Conservation (phyloP, 2,888 invertebrate genomes). For the Stictocephala bisonia region DNA sequence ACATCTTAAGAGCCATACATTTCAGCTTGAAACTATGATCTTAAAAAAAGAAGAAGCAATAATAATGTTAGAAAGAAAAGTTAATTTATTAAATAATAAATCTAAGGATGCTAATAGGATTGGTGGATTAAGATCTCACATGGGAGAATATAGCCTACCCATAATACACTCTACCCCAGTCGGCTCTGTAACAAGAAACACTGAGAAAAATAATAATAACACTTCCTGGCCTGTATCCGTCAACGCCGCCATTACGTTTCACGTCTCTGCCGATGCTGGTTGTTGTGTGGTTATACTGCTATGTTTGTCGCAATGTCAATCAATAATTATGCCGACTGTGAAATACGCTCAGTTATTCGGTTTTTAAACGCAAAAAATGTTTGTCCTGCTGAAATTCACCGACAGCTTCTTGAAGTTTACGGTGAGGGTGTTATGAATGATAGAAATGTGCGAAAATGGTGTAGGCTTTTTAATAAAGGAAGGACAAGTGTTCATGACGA, state of each 20-base stretch:
- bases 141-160: too few relatives aligned
- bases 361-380: constrained; percentile 29
- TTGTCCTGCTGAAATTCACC: constrained; percentile 28
- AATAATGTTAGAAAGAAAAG: too few relatives aligned
- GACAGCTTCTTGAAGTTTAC: constrained; percentile 17
- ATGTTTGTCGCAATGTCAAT: background rate
- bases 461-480: constrained; percentile 17
- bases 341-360: background rate
- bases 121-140: too few relatives aligned
- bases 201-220: too few relatives aligned
- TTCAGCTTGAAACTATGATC: too few relatives aligned
- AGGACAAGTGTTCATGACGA: constrained; percentile 40
- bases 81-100: too few relatives aligned
- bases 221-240: background rate
- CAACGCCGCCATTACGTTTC: background rate
- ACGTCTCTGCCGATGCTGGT: background rate
- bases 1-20: too few relatives aligned
- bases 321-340: background rate
- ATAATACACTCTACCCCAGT: too few relatives aligned
- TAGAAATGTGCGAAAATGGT: constrained; percentile 22
- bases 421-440: constrained; percentile 19
- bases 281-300: background rate
- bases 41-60: too few relatives aligned
- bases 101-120: too few relatives aligned
- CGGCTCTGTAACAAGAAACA: too few relatives aligned